Evolutionary conservation across 2,113 vertebrate species (phyloP).

Genomic region (Datnioides undecimradiatus): DNA sequence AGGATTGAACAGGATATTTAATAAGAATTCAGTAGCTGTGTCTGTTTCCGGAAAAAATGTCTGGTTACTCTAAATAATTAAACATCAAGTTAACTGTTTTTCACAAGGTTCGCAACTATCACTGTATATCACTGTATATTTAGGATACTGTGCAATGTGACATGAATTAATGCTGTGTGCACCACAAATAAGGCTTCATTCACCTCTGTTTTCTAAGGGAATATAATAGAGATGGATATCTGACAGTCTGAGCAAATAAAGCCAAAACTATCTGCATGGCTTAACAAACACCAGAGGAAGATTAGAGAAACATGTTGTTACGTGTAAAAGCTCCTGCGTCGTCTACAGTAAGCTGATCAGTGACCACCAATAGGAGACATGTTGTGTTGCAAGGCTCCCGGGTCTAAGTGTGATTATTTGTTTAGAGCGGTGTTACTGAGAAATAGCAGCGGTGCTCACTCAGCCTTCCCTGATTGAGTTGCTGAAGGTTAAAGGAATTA

Average conservation of each 20-base stretch:
- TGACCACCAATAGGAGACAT: neutral
- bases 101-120: neutral
- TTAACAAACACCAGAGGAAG: neutral
- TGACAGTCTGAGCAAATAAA: neutral
- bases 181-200: neutral
- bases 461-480: slow-evolving; percentile 18
- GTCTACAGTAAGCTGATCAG: slow-evolving; percentile 2
- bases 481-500: slow-evolving; percentile 57
- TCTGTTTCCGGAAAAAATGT: too few relatives aligned
- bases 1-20: too few relatives aligned
- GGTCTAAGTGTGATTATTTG: slow-evolving; percentile 17
- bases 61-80: neutral
- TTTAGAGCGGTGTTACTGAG: slow-evolving; percentile 6
- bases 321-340: neutral
- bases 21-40: neutral
- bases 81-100: neutral
- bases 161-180: neutral
- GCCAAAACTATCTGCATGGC: neutral
- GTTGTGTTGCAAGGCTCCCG: neutral
- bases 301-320: neutral
- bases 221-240: neutral
- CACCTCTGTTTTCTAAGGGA: neutral
- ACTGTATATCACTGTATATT: neutral
- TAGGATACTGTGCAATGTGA: neutral
- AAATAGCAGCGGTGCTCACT: slow-evolving; percentile 20